Percentiles rank a stretch among this genome's conserved stretches.
phyloP scores from a whole-genome alignment of 2,797 vertebrate genomes.

The Sebastes matsubarae region DNA sequence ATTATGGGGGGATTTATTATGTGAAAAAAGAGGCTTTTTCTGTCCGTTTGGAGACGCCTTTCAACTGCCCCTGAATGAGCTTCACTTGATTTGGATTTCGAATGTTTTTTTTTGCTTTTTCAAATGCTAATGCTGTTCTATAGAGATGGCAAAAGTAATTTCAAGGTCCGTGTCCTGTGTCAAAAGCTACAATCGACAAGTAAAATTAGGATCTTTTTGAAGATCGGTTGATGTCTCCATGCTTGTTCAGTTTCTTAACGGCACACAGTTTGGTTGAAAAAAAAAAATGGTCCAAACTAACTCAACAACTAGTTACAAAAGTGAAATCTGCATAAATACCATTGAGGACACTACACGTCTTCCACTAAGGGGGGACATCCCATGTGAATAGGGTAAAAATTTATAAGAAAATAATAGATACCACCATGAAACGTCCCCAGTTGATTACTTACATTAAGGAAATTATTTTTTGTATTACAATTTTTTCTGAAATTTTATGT shows the following conservation, averaged over 20 bases:
- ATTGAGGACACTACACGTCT: background rate
- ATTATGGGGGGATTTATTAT: slow-evolving; percentile 55
- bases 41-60: slow-evolving; percentile 48
- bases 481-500: no score
- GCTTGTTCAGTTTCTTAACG: slow-evolving; percentile 19
- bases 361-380: background rate
- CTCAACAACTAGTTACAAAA: background rate
- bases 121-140: slow-evolving; percentile 73
- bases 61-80: slow-evolving; percentile 64
- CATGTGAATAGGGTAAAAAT: no score
- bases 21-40: slow-evolving; percentile 27
- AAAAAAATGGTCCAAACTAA: background rate
- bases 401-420: no score
- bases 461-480: no score
- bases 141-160: slow-evolving; percentile 77
- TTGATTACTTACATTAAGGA: no score
- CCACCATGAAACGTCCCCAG: no score
- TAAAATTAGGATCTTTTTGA: slow-evolving; percentile 51
- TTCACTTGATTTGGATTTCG: slow-evolving; percentile 55
- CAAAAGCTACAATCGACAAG: slow-evolving; percentile 61
- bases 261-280: background rate
- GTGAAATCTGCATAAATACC: background rate
- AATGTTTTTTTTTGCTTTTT: slow-evolving; percentile 64
- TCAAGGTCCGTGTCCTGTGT: slow-evolving; percentile 70
- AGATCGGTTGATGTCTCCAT: slow-evolving; percentile 36